phyloP scores from a whole-genome alignment of 2,113 vertebrate species.

The Mirounga angustirostris region DNA sequence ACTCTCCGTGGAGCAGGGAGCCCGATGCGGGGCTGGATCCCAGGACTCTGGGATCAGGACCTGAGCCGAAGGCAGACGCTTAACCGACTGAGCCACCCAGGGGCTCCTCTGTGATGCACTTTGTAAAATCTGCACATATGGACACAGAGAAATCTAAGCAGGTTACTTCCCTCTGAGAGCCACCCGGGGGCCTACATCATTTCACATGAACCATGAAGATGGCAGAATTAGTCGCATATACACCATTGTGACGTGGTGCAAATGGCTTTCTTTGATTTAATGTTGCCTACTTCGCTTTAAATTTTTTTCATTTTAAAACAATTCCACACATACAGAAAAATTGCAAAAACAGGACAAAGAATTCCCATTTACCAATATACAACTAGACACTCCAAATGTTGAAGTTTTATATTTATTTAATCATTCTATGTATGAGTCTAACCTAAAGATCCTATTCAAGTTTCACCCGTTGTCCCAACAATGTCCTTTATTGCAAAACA shows the following conservation, averaged over 20 bases:
- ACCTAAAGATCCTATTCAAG: neutral
- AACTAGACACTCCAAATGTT: neutral
- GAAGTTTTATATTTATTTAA: neutral
- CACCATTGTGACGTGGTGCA: accelerated
- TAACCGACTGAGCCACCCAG: too few relatives aligned
- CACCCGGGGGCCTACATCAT: neutral
- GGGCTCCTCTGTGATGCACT: neutral
- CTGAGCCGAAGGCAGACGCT: too few relatives aligned
- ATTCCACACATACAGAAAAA: neutral
- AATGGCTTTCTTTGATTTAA: neutral
- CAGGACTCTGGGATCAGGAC: too few relatives aligned
- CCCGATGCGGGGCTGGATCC: too few relatives aligned
- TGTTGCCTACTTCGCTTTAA: neutral
- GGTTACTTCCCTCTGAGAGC: neutral
- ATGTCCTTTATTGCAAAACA: neutral
- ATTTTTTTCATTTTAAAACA: neutral
- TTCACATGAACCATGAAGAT: neutral
- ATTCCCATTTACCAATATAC: neutral
- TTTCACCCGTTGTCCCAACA: neutral
- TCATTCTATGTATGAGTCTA: neutral
- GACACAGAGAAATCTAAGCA: neutral
- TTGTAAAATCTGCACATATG: neutral
- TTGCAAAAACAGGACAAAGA: neutral
- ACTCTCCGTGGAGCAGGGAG: too few relatives aligned
- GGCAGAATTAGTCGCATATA: neutral